A percentile compares a stretch with the other conserved stretches of the same genome.
Conservation (phyloP, 2,113 vertebrate species). For the Coryphaenoides rupestris region DNA sequence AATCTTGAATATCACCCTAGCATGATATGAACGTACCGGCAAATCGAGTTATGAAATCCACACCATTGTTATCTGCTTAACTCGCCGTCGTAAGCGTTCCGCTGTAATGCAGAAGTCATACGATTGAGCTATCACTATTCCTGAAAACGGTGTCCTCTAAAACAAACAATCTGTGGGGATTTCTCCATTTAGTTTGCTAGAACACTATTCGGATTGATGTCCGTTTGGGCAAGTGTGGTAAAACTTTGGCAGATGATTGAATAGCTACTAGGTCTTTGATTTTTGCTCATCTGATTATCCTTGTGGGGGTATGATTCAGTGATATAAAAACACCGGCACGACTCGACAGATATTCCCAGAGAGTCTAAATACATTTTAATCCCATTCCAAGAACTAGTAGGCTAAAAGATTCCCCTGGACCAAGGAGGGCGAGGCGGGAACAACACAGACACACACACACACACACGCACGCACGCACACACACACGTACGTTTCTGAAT, state of each 20-base stretch:
- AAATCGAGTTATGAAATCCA: not conserved
- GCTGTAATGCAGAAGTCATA: too few species aligned
- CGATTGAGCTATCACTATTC: too few species aligned
- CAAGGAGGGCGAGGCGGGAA: not conserved
- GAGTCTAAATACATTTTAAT: not conserved
- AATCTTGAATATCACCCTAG: not conserved
- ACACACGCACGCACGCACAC: not conserved
- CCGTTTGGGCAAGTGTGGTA: too few species aligned
- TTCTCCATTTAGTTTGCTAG: too few species aligned
- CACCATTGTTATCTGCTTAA: not conserved
- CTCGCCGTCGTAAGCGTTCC: too few species aligned
- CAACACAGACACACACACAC: constrained; percentile 1
- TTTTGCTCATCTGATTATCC: not conserved
- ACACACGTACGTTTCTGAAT: too few species aligned
- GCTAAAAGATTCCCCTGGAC: too few species aligned
- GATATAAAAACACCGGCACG: too few species aligned
- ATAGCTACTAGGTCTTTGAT: not conserved
- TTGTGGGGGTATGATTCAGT: not conserved
- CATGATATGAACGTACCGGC: not conserved
- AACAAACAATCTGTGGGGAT: too few species aligned
- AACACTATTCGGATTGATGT: too few species aligned
- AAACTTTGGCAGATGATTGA: not conserved
- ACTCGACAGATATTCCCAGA: too few species aligned
- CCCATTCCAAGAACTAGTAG: not conserved
- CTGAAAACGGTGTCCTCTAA: too few species aligned